These are phyloP conservation scores for Lasioglossum figueresi DNA, from an alignment of 2,888 invertebrate genomes.

Conservation along the genomic window DNA sequence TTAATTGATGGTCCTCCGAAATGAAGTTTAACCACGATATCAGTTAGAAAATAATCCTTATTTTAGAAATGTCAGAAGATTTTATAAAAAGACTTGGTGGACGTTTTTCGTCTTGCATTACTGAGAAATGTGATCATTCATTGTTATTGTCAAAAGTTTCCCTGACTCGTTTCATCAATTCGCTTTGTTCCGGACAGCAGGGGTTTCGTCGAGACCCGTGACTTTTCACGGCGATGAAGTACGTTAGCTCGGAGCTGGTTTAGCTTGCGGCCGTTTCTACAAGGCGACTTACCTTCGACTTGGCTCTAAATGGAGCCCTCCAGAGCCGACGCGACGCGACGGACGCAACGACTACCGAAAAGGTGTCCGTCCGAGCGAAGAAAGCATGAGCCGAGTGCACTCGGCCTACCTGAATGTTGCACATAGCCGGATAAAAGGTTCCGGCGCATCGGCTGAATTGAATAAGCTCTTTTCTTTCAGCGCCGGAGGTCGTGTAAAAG, in stretches of 20 bases:
- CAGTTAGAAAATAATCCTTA: too few species aligned
- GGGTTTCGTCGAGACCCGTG: neutral
- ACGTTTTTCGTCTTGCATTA: too few species aligned
- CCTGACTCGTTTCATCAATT: neutral
- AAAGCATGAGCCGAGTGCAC: conserved; percentile 35
- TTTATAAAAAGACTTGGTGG: too few species aligned
- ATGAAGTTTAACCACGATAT: too few species aligned
- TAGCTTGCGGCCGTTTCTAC: conserved; percentile 30
- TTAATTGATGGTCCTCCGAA: too few species aligned
- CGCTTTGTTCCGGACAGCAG: neutral
- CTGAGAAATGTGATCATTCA: too few species aligned
- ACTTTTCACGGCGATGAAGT: neutral
- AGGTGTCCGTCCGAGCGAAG: conserved; percentile 17
- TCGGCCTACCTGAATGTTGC: conserved; percentile 24
- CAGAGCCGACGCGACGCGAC: neutral
- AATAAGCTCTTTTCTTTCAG: conserved; percentile 3
- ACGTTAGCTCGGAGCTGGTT: neutral
- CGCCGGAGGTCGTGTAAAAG: neutral
- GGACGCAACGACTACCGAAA: conserved; percentile 21
- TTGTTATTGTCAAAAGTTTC: neutral
- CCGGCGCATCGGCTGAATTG: conserved; percentile 25
- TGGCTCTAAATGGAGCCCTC: conserved; percentile 32
- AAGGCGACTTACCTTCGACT: conserved; percentile 44
- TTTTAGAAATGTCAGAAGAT: too few species aligned
- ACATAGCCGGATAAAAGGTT: conserved; percentile 27